Evolutionary conservation across 2,113 vertebrate species (phyloP).

Genomic region (Oceanites oceanicus): DNA sequence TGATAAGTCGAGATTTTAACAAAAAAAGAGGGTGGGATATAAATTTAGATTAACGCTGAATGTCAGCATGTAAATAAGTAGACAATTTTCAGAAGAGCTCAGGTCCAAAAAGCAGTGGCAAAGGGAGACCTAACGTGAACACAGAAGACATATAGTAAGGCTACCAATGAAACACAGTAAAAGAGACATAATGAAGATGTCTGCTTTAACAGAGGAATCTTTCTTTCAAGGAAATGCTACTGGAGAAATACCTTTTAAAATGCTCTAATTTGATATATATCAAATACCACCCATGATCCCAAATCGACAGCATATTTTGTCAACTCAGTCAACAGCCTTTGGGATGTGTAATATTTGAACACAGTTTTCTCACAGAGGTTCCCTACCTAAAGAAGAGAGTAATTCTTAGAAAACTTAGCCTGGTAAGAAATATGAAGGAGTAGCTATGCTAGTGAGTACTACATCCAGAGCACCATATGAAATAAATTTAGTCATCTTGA

Average conservation of each 20-base stretch:
- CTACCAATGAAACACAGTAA: background rate
- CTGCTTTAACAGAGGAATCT: background rate
- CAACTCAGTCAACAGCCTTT: background rate
- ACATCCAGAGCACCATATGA: background rate
- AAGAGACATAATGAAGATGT: background rate
- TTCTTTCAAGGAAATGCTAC: background rate
- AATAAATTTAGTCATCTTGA: background rate
- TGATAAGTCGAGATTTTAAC: background rate
- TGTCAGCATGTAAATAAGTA: background rate
- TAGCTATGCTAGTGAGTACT: background rate
- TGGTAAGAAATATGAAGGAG: background rate
- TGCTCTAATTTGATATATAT: background rate
- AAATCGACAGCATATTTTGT: background rate
- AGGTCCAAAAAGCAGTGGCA: background rate
- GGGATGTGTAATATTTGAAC: background rate
- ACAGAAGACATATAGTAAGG: background rate
- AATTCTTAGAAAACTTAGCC: background rate
- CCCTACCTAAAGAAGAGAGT: background rate
- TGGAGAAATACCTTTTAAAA: background rate
- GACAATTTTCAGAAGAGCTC: background rate
- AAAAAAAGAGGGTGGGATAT: background rate
- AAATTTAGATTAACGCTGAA: no score
- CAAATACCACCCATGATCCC: background rate
- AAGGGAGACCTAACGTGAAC: background rate
- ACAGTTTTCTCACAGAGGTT: background rate